These are phyloP conservation scores for Formica aserva DNA, from an alignment of 2,888 invertebrate genomes.

Conservation along the genomic window DNA sequence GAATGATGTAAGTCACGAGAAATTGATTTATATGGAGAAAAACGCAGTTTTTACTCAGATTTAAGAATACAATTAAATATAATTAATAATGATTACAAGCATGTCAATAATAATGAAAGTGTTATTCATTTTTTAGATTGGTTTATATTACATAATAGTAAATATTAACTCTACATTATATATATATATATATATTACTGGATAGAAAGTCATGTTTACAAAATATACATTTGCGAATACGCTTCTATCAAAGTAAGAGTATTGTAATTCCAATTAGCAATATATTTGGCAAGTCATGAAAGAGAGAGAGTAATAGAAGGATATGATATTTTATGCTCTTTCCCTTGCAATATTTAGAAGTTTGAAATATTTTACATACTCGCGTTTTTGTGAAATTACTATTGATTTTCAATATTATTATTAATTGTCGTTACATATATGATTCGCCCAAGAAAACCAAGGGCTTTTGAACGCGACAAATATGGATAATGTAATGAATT, in stretches of 20 bases:
- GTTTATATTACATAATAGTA: background rate
- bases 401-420: conserved; percentile 14
- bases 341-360: background rate
- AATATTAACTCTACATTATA: background rate
- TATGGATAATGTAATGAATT: background rate
- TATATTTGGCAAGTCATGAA: background rate
- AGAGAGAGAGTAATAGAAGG: background rate
- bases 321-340: background rate
- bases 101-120: background rate
- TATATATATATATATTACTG: conserved; percentile 16
- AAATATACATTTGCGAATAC: conserved; percentile 61
- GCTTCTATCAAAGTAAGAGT: conserved; percentile 21
- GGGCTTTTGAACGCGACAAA: background rate
- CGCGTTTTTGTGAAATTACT: background rate
- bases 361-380: background rate
- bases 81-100: background rate
- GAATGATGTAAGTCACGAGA: background rate
- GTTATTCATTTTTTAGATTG: background rate
- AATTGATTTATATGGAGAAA: background rate
- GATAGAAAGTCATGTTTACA: conserved; percentile 59
- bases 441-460: background rate
- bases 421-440: background rate
- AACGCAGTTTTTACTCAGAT: background rate
- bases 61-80: background rate
- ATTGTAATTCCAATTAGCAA: background rate